Conservation (phyloP, 1,140 invertebrate species). For the Pararge aegeria region DNA sequence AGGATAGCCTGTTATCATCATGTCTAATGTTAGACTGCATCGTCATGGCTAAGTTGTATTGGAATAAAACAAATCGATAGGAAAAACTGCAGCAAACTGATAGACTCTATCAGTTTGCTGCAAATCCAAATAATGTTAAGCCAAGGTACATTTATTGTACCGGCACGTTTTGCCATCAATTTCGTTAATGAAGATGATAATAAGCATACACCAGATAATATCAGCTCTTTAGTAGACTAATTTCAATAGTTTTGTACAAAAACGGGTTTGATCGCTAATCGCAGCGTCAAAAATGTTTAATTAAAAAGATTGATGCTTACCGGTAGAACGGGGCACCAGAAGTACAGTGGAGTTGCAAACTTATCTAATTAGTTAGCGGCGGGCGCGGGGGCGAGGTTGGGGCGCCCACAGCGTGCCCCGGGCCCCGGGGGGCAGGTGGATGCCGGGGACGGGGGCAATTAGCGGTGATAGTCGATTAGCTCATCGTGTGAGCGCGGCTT, state of each 20-base stretch:
- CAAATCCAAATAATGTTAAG: too few relatives aligned
- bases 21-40: too few relatives aligned
- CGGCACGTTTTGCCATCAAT: too few relatives aligned
- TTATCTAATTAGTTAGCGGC: slow-evolving; percentile 77
- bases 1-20: too few relatives aligned
- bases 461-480: slow-evolving; percentile 79
- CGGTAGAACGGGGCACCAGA: slow-evolving; percentile 68
- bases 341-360: slow-evolving; percentile 77
- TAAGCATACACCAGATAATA: too few relatives aligned
- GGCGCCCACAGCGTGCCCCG: slow-evolving; percentile 16
- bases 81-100: too few relatives aligned
- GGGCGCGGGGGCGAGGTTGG: slow-evolving; percentile 25
- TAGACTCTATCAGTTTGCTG: too few relatives aligned
- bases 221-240: neutral
- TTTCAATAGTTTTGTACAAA: slow-evolving; percentile 29
- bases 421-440: slow-evolving; percentile 28
- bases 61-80: too few relatives aligned
- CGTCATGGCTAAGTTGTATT: too few relatives aligned
- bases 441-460: slow-evolving; percentile 62
- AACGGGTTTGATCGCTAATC: slow-evolving; percentile 70
- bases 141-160: too few relatives aligned
- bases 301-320: slow-evolving; percentile 79
- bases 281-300: slow-evolving; percentile 78
- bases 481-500: slow-evolving; percentile 76
- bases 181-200: too few relatives aligned